A percentile compares a stretch with the other conserved stretches of the same genome.
Conservation (phyloP, 2,113 vertebrate species). For the Struthio camelus region DNA sequence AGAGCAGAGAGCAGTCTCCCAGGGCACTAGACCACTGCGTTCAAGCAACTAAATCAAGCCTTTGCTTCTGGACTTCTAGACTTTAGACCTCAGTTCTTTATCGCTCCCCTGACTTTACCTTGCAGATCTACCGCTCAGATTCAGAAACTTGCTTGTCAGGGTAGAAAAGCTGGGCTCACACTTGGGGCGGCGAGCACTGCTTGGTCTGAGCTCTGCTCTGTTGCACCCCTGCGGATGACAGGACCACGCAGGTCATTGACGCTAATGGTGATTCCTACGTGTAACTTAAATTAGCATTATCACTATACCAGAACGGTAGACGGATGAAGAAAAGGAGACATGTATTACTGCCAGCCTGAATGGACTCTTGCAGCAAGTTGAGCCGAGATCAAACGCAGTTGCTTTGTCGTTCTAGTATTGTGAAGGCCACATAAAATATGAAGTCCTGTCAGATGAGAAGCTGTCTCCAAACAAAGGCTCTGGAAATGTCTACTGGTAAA, state of each 20-base stretch:
- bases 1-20: neutral
- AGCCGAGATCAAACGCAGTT: neutral
- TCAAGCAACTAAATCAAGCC: neutral
- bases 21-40: neutral
- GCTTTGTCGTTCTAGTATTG: neutral
- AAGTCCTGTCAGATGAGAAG: neutral
- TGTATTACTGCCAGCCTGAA: neutral
- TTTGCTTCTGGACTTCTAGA: neutral
- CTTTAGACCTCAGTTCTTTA: neutral
- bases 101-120: neutral
- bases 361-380: neutral
- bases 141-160: neutral
- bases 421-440: neutral
- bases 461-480: neutral
- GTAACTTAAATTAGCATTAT: neutral
- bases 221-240: fast-evolving
- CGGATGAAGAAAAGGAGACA: neutral
- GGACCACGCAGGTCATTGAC: neutral
- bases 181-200: fast-evolving
- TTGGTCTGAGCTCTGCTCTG: neutral
- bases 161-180: neutral
- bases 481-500: neutral
- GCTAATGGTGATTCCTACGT: neutral
- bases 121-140: neutral
- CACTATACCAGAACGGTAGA: neutral